These are phyloP conservation scores for Chelonia mydas DNA, from an alignment of 2,797 vertebrate genomes.

Conservation along the genomic window DNA sequence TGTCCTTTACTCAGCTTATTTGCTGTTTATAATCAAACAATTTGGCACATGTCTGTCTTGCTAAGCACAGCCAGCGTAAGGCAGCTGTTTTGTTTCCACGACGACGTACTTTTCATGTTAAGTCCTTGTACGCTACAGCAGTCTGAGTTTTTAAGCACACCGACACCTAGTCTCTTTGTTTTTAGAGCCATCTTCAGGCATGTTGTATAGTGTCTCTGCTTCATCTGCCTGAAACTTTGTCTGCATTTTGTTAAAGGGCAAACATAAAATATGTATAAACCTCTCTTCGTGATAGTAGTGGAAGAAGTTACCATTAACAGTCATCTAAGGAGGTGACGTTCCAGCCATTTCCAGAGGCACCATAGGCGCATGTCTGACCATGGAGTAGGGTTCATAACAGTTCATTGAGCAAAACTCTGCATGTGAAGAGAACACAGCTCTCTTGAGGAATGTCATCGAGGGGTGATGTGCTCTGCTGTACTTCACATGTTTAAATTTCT, in stretches of 20 bases:
- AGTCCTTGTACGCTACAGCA: accelerated
- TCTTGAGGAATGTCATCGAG: neutral
- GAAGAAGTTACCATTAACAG: constrained; percentile 44
- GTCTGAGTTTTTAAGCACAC: neutral
- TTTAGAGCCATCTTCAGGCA: neutral
- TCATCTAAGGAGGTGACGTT: neutral
- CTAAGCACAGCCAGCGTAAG: neutral
- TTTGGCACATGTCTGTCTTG: neutral
- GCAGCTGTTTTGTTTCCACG: neutral
- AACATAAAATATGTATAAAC: accelerated
- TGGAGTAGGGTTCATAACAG: neutral
- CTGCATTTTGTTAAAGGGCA: neutral
- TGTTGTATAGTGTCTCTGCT: accelerated
- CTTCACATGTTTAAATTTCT: neutral
- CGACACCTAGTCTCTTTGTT: accelerated
- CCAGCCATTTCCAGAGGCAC: neutral
- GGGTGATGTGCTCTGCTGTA: neutral
- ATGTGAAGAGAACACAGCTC: neutral
- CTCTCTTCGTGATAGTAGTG: neutral
- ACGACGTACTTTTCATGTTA: accelerated
- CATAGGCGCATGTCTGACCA: neutral
- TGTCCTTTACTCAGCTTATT: neutral
- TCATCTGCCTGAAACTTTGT: neutral
- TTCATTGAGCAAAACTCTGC: constrained; percentile 13
- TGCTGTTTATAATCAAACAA: accelerated